These are phyloP conservation scores for Acipenser oxyrinchus DNA, from an alignment of 2,797 vertebrate species.

Conservation along the genomic window DNA sequence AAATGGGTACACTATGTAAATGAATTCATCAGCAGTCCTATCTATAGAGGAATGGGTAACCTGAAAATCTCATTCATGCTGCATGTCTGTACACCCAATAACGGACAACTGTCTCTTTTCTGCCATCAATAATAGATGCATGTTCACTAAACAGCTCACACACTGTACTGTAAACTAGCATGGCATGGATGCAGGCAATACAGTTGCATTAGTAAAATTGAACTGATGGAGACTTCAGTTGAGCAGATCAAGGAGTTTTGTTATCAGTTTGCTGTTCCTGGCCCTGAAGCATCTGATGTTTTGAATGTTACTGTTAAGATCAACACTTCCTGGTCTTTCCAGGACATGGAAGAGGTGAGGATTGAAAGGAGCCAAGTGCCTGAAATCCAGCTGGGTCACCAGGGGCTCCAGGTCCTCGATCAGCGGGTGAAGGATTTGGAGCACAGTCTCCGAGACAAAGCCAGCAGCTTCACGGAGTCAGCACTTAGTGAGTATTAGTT, in stretches of 20 bases:
- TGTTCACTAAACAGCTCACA: slow-evolving; percentile 36
- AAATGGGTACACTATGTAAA: not conserved
- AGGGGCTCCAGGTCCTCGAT: slow-evolving; percentile 22
- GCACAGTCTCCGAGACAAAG: slow-evolving; percentile 28
- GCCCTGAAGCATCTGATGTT: slow-evolving; percentile 23
- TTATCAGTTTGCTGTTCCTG: slow-evolving; percentile 32
- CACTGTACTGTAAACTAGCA: not conserved
- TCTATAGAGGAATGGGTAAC: slow-evolving; percentile 22
- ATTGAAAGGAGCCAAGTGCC: slow-evolving; percentile 1
- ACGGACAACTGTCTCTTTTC: slow-evolving; percentile 24
- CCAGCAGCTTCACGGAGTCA: slow-evolving; percentile 29
- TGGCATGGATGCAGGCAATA: not conserved
- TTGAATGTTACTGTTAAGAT: slow-evolving; percentile 36
- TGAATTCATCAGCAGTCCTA: not conserved
- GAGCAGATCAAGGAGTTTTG: slow-evolving; percentile 25
- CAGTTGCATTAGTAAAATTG: not conserved
- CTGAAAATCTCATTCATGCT: slow-evolving; percentile 25
- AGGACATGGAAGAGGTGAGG: slow-evolving; percentile 28
- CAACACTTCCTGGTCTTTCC: slow-evolving; percentile 40
- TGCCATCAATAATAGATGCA: slow-evolving; percentile 49
- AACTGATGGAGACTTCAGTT: slow-evolving; percentile 29
- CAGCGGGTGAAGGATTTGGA: slow-evolving; percentile 43
- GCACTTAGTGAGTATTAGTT: slow-evolving; percentile 23
- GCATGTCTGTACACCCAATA: slow-evolving; percentile 24
- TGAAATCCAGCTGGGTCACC: slow-evolving; percentile 19